Evolutionary conservation across 2,888 invertebrate species (phyloP), one percentile per base, ranked within the genome.

Genomic region (Kryphioiulus occultus): DNA sequence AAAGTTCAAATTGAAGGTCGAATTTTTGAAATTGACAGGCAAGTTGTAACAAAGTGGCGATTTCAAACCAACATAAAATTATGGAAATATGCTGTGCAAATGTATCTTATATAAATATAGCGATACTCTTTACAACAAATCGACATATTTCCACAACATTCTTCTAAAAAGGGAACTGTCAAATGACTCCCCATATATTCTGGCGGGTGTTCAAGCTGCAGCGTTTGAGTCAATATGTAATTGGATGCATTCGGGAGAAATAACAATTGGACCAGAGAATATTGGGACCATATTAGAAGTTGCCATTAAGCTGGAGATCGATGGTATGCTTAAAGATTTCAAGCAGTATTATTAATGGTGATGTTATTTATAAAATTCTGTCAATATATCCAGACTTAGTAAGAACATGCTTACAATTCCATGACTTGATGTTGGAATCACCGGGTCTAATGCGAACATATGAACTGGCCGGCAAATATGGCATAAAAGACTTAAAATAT

Each of bases 251-350:
- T 78, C 78, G 5, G 78, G 78, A 30, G 78, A 78, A 78, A 78
- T 78, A 32, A 26, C 30, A 17, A 78, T 78, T 78, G 78, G 78
- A 78, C 78, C 78, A 30, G 78, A 78, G 78, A 78, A 78, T 78
- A 78, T 78, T 78, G 78, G 78, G 26, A 78, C 17, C 30, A 78
- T 78, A 26, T 78, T 78, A 30, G 78, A 78, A 78, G 78, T 78
- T 5, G 78, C 78, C 17, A 78, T 78, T 30, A 78, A 78, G 30
- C 78, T 78, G 30, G 78, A 78, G 17, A 78, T 78, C 0, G 78
- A 78, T 30, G 78, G 78, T 78, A 30, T 30, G 15, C 0, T 68
- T 68, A 26, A 68, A 22, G 15, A 26, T 68, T 26, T 26, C 26
- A 68, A 68, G n/a, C 68, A 1, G 10, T 10, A 26, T 53, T 53